Base-by-base conservation (phyloP, 2,888 invertebrate species). In the Drosophila silvestris region DNA sequence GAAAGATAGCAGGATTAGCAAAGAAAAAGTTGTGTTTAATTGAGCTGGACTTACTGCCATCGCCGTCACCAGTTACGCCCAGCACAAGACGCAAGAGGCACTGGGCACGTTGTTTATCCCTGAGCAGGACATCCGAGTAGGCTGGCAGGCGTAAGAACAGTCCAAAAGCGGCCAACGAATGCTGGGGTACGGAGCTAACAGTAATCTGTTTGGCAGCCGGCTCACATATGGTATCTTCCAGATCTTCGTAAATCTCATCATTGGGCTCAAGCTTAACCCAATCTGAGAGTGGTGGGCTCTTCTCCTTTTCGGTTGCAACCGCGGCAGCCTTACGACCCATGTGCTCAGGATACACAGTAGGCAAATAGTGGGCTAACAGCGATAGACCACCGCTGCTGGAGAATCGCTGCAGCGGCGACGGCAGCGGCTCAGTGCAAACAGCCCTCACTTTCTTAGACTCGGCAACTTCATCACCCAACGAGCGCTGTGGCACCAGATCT, bases 11-110 rank as follows among this genome's bases (percentile, higher is more conserved):
- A 22, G 5, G 5, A 44, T 64, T 37, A 51, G 19, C 3, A 39
- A 10, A 26, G 12, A 2, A 19, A 10, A 16, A n/a, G 14, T 0
- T 32, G 9, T 33, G 1, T 12, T 26, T 12, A 22, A 44, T 44
- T 16, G 0, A 19, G 28, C 2, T 39, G 9, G 2, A 79, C 95
- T 94, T 89, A 96, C 96, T 96, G 92, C 98, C 98, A 94, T 98
- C 97, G 56, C 98, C 98, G 91, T 98, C 98, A 88, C 98, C 97
- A 4, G 97, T 96, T 9, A 98, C 98, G 30, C 98, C 99, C 28
- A 99, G 94, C 41, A 98, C 96, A 59, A 99, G 94, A 7, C 98
- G 94, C 77, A 99, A 94, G 74, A 99, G 94, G 92, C 97, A 97
- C 89, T 97, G 96, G 0, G 98, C 98, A 76, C 96, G 95, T 80